A percentile compares a stretch with the other conserved stretches of the same genome.
phyloP scores from a whole-genome alignment of 2,888 invertebrate genomes.

The Pollenia labialis region DNA sequence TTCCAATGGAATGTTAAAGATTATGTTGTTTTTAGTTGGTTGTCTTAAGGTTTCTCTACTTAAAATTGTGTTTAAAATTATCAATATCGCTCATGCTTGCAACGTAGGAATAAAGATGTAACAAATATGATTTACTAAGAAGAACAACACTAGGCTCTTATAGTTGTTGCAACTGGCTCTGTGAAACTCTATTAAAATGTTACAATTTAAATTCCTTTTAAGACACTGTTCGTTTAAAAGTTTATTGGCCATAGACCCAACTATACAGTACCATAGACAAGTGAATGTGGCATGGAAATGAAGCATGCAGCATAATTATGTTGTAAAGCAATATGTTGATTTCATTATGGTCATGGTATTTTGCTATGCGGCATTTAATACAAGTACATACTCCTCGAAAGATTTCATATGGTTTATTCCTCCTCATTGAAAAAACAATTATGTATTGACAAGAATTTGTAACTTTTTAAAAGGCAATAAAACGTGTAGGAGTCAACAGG shows the following conservation, averaged over 20 bases:
- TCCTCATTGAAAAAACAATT: constrained; percentile 73
- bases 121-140: constrained; percentile 64
- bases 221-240: neutral
- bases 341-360: constrained; percentile 47
- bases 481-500: constrained; percentile 73
- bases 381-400: neutral
- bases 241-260: constrained; percentile 3
- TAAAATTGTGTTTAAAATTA: constrained; percentile 67
- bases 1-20: constrained; percentile 65
- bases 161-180: neutral
- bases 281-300: constrained; percentile 67
- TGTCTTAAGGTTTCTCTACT: constrained; percentile 40
- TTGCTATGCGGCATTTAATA: constrained; percentile 46
- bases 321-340: constrained; percentile 71
- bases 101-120: constrained; percentile 39
- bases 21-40: constrained; percentile 65
- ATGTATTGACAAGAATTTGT: constrained; percentile 73
- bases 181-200: constrained; percentile 37
- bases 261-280: constrained; percentile 42
- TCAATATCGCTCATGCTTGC: constrained; percentile 58
- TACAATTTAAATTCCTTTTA: constrained; percentile 47
- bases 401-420: constrained; percentile 32
- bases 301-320: constrained; percentile 73
- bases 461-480: constrained; percentile 73
- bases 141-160: constrained; percentile 21